Evolutionary conservation across 1,140 invertebrate species (phyloP).

Genomic region (Drosophila grimshawi): DNA sequence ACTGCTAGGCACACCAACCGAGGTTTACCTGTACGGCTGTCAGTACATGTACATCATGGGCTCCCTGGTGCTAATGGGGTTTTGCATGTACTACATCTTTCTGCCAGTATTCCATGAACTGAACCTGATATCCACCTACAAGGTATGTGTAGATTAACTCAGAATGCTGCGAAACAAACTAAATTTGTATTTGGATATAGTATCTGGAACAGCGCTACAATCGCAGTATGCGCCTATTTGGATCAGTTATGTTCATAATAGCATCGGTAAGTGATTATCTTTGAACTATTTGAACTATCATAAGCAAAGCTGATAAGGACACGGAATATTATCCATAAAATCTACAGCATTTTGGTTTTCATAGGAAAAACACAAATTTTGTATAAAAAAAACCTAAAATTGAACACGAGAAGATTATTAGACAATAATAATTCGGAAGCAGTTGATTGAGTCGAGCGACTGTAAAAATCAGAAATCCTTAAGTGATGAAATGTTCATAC

Average conservation of each 20-base stretch:
- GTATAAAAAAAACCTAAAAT: neutral
- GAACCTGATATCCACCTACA: slow-evolving; percentile 92
- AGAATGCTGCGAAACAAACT: neutral
- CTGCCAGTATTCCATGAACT: slow-evolving; percentile 93
- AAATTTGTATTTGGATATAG: slow-evolving; percentile 75
- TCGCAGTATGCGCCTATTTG: slow-evolving; percentile 89
- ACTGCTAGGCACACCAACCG: slow-evolving; percentile 90
- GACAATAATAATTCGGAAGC: too few relatives aligned
- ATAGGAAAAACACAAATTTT: too few relatives aligned
- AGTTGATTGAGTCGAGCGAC: too few relatives aligned
- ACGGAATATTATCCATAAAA: too few relatives aligned
- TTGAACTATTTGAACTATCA: too few relatives aligned
- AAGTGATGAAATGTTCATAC: too few relatives aligned
- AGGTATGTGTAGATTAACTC: slow-evolving; percentile 86
- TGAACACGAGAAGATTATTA: too few relatives aligned
- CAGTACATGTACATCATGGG: slow-evolving; percentile 88
- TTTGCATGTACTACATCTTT: slow-evolving; percentile 89
- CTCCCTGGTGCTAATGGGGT: slow-evolving; percentile 87
- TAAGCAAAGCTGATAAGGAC: too few relatives aligned
- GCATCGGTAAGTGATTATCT: slow-evolving; percentile 86
- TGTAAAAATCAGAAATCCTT: too few relatives aligned
- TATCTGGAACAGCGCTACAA: slow-evolving; percentile 92
- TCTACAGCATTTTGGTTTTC: too few relatives aligned
- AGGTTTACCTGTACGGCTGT: slow-evolving; percentile 92
- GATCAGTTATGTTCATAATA: slow-evolving; percentile 90